Percentiles rank a stretch among this genome's conserved stretches.
Evolutionary conservation across 2,113 vertebrate genomes (phyloP).

Genomic region (Nipponia nippon): DNA sequence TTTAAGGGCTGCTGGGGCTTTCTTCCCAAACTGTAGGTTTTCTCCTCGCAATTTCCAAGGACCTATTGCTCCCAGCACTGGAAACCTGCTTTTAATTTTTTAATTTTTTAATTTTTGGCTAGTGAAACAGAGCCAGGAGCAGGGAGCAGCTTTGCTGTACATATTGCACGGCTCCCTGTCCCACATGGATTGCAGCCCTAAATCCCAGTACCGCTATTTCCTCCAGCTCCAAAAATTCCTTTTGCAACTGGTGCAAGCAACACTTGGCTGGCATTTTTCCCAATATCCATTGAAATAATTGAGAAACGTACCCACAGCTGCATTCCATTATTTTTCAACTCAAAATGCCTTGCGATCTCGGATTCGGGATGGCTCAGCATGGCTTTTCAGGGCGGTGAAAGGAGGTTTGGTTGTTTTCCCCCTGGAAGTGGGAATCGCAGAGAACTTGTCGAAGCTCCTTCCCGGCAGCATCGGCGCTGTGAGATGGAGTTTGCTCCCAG

Average conservation of each 20-base stretch:
- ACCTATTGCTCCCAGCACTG: not conserved
- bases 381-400: not conserved
- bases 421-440: not conserved
- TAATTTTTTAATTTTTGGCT: not conserved
- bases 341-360: not conserved
- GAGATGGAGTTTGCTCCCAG: not conserved
- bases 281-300: not conserved
- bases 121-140: not conserved
- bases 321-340: not conserved
- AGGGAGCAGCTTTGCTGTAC: not conserved
- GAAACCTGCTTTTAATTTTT: not conserved
- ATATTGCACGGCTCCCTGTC: not conserved
- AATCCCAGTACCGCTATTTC: not conserved
- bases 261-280: not conserved
- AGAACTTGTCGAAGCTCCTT: not conserved
- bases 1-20: not conserved
- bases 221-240: constrained; percentile 17
- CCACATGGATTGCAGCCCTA: not conserved
- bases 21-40: not conserved
- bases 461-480: not conserved
- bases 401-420: not conserved
- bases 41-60: not conserved
- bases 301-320: constrained; percentile 28
- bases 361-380: not conserved
- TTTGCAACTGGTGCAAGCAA: not conserved